phyloP scores from a whole-genome alignment of 2,797 vertebrate genomes.

The Lacerta agilis region DNA sequence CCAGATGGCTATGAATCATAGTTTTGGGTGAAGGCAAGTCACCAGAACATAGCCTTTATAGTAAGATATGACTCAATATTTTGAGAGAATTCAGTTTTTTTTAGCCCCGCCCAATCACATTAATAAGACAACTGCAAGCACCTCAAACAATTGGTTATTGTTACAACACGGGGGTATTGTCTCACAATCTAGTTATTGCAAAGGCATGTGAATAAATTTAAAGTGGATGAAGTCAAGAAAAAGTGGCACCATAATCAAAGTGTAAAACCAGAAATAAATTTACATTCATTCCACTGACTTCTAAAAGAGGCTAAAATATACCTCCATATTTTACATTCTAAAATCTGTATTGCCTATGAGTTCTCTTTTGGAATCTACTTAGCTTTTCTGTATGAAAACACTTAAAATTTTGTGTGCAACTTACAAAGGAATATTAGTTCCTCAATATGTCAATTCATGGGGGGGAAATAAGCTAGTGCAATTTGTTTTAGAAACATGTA shows the following conservation, averaged over 20 bases:
- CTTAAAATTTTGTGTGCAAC: slow-evolving; percentile 70
- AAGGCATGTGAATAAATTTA: slow-evolving; percentile 94
- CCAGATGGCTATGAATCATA: not conserved
- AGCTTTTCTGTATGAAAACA: slow-evolving; percentile 73
- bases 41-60: not conserved
- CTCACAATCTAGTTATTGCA: slow-evolving; percentile 99
- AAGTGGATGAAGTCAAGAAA: slow-evolving; percentile 83
- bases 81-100: not conserved
- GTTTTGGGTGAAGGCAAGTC: not conserved
- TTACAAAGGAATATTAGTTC: slow-evolving; percentile 62
- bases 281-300: slow-evolving; percentile 83
- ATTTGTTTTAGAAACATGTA: slow-evolving; percentile 75
- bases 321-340: slow-evolving; percentile 80
- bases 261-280: slow-evolving; percentile 78
- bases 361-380: slow-evolving; percentile 74
- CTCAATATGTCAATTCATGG: slow-evolving; percentile 85
- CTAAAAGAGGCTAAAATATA: slow-evolving; percentile 77
- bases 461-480: slow-evolving; percentile 87
- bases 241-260: slow-evolving; percentile 83
- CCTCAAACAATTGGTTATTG: slow-evolving; percentile 95
- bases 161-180: slow-evolving; percentile 93
- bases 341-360: slow-evolving; percentile 79
- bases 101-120: slow-evolving; percentile 66
- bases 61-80: not conserved
- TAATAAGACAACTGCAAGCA: slow-evolving; percentile 97